phyloP scores from a whole-genome alignment of 1,140 invertebrate species.

The Gyrodactylus bullatarudis region DNA sequence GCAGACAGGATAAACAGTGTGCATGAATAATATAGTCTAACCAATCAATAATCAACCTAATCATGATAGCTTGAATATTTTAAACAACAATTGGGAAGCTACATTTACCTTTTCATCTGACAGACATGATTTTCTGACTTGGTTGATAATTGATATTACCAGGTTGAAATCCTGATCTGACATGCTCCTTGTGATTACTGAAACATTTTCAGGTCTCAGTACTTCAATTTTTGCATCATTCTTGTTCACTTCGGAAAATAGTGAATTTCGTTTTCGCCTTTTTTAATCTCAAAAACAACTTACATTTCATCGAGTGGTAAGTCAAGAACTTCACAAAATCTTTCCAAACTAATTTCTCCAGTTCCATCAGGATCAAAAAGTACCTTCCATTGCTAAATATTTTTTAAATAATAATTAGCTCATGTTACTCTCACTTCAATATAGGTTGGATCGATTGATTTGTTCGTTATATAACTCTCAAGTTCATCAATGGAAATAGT shows the following conservation, averaged over 20 bases:
- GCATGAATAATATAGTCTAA: no score
- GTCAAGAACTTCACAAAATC: background rate
- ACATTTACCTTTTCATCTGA: no score
- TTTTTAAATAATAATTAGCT: background rate
- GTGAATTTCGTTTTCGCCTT: background rate
- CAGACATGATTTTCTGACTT: no score
- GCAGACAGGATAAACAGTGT: no score
- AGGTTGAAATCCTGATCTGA: background rate
- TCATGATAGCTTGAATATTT: no score
- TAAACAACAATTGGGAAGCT: no score
- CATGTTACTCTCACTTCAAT: background rate
- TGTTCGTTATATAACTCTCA: background rate
- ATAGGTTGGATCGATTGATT: background rate
- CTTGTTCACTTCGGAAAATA: background rate
- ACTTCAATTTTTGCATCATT: background rate
- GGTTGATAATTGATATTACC: background rate
- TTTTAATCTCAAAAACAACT: background rate
- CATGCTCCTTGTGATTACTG: background rate
- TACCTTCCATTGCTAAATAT: background rate
- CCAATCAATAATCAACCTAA: no score
- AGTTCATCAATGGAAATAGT: background rate
- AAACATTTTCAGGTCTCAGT: background rate
- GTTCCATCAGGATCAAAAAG: background rate
- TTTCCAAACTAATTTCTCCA: background rate
- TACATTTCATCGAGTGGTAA: background rate